Conservation (phyloP, 1,140 invertebrate genomes). For the Teleogryllus occipitalis region DNA sequence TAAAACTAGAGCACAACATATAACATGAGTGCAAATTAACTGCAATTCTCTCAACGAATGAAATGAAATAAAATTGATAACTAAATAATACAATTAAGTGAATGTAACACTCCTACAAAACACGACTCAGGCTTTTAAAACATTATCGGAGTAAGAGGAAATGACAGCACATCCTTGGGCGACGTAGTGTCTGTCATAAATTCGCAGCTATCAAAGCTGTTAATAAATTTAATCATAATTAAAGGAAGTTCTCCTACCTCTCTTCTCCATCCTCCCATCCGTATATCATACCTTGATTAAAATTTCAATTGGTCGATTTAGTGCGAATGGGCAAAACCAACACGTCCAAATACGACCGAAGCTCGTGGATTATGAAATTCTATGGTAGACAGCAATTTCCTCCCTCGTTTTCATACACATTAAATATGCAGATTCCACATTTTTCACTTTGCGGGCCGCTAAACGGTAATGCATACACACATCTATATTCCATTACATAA, state of each 20-base stretch:
- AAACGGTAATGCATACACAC: background rate
- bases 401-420: background rate
- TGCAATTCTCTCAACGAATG: no score
- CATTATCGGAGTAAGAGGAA: no score
- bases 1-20: no score
- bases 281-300: background rate
- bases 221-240: background rate
- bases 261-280: background rate
- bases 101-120: background rate
- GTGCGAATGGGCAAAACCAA: background rate
- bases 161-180: no score
- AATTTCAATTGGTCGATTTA: background rate
- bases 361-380: background rate
- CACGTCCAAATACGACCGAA: background rate
- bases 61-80: background rate
- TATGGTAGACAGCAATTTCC: background rate
- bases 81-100: background rate
- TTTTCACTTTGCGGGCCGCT: background rate
- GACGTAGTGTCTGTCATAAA: background rate
- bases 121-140: no score
- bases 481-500: background rate
- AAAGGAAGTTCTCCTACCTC: background rate
- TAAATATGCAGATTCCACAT: background rate
- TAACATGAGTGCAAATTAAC: background rate
- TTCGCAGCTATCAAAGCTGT: background rate